Evolutionary conservation across 2,797 vertebrate genomes (phyloP).

Genomic region (Darevskia nairensis): DNA sequence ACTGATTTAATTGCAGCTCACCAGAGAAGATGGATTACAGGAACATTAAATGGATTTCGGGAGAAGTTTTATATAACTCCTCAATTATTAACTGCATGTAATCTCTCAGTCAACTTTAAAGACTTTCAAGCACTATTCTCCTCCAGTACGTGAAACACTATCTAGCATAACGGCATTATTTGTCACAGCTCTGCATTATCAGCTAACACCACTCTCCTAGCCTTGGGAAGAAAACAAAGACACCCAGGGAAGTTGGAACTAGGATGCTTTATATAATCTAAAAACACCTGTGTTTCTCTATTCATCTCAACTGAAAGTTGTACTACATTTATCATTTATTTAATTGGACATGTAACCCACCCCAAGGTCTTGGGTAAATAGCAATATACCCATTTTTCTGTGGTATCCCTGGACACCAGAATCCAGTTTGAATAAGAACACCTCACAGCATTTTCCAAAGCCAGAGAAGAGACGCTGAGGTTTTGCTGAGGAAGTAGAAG

Average conservation of each 20-base stretch:
- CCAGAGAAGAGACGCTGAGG: too few relatives aligned
- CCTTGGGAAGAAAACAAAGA: slow-evolving; percentile 25
- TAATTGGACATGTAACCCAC: not conserved
- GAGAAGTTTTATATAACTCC: slow-evolving; percentile 54
- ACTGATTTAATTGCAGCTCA: rapidly evolving
- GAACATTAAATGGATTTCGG: slow-evolving; percentile 51
- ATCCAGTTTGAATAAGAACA: not conserved
- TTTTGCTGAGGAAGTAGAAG: not conserved
- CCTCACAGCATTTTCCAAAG: not conserved
- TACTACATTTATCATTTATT: not conserved
- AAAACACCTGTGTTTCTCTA: slow-evolving; percentile 8
- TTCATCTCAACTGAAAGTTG: slow-evolving; percentile 35
- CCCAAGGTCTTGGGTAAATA: not conserved
- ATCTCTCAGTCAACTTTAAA: slow-evolving; percentile 60
- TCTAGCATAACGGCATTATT: slow-evolving; percentile 34
- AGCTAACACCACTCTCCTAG: slow-evolving; percentile 11
- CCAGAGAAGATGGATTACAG: slow-evolving; percentile 48
- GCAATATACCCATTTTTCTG: not conserved
- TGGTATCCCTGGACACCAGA: not conserved
- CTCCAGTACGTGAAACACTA: slow-evolving; percentile 34
- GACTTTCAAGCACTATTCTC: slow-evolving; percentile 39
- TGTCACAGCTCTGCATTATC: slow-evolving; percentile 30
- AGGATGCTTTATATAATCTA: slow-evolving; percentile 12
- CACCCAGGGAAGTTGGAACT: slow-evolving; percentile 28
- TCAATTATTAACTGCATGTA: slow-evolving; percentile 62